Percentiles rank a stretch among this genome's conserved stretches.
Conservation (phyloP, 2,797 vertebrate species). For the Megaceryle alcyon region DNA sequence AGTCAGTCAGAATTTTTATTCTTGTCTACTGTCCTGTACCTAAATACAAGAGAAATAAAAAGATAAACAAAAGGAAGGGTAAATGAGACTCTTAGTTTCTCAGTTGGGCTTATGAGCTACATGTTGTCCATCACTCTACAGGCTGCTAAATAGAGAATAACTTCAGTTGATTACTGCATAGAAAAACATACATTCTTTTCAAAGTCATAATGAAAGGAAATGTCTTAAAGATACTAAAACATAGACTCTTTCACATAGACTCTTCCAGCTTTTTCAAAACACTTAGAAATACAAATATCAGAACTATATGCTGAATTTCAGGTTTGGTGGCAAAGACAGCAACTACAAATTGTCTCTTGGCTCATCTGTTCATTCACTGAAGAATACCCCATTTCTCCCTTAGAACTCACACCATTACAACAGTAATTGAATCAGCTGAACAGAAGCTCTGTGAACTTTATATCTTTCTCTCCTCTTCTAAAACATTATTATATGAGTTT, state of each 20-base stretch:
- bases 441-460: not conserved
- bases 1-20: not conserved
- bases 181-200: not conserved
- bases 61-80: not conserved
- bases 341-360: not conserved
- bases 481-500: not conserved
- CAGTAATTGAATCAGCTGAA: too few species aligned
- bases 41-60: not conserved
- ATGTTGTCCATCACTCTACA: fast-evolving
- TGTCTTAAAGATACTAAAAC: not conserved
- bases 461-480: not conserved
- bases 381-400: not conserved
- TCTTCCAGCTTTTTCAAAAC: not conserved
- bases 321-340: not conserved
- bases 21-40: not conserved
- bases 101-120: not conserved
- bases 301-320: not conserved
- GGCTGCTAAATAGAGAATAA: not conserved
- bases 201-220: not conserved
- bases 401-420: not conserved
- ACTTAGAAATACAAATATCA: not conserved
- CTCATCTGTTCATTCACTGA: not conserved
- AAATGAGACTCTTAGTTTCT: not conserved
- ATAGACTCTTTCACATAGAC: not conserved
- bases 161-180: not conserved